phyloP scores from a whole-genome alignment of 2,797 vertebrate genomes.

The Cryptoprocta ferox region DNA sequence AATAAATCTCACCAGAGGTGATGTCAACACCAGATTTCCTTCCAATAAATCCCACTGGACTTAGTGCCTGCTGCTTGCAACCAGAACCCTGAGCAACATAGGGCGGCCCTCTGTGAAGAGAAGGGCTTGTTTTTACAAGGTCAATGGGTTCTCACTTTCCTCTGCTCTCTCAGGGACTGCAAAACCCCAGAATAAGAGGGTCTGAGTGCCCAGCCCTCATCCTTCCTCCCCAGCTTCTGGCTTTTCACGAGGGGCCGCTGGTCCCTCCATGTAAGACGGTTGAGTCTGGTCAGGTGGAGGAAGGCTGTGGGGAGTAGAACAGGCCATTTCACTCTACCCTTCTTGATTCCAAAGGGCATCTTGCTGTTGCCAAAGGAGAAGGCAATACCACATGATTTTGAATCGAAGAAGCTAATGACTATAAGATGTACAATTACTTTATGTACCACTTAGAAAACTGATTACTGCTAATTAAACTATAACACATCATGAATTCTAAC shows the following conservation, averaged over 20 bases:
- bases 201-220: neutral
- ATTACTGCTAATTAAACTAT: neutral
- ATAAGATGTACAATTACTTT: neutral
- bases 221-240: neutral
- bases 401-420: neutral
- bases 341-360: neutral
- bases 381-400: neutral
- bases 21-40: slow-evolving; percentile 70
- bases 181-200: slow-evolving; percentile 46
- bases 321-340: neutral
- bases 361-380: neutral
- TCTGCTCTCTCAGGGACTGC: neutral
- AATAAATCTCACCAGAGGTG: slow-evolving; percentile 69
- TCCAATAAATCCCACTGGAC: slow-evolving; percentile 50
- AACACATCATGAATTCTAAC: neutral
- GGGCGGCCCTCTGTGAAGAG: slow-evolving; percentile 52
- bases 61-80: slow-evolving; percentile 44
- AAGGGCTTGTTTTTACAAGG: slow-evolving; percentile 50
- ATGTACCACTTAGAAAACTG: neutral
- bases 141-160: slow-evolving; percentile 36
- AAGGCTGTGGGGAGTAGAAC: neutral
- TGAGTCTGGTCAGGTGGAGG: neutral
- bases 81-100: neutral
- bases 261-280: neutral
- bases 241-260: neutral